These are phyloP conservation scores for Potamilus streckersoni DNA, from an alignment of 1,140 invertebrate species.

Conservation along the genomic window DNA sequence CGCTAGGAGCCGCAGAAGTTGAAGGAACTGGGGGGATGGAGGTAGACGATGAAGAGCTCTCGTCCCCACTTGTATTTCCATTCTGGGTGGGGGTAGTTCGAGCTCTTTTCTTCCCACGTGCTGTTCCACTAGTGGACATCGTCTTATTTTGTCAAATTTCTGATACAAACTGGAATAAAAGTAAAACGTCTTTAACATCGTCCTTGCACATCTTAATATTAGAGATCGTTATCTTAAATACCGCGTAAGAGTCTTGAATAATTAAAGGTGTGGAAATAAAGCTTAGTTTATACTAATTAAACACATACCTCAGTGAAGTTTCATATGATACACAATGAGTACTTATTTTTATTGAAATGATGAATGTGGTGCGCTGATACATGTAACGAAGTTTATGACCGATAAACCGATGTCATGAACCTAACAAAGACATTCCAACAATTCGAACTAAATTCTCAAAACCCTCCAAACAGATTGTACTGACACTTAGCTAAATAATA, in stretches of 20 bases:
- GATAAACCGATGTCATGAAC: too few relatives aligned
- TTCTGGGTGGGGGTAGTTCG: conserved; percentile 15
- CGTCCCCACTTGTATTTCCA: conserved; percentile 15
- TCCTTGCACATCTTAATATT: neutral
- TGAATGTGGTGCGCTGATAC: too few relatives aligned
- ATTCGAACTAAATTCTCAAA: too few relatives aligned
- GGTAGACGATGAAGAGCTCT: conserved; percentile 11
- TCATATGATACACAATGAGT: too few relatives aligned
- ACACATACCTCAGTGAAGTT: neutral
- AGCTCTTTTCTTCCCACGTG: conserved; percentile 28
- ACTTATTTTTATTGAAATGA: too few relatives aligned
- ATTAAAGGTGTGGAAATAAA: neutral
- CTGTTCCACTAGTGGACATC: conserved; percentile 22
- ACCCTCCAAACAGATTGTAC: too few relatives aligned
- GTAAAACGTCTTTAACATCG: neutral
- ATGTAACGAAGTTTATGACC: too few relatives aligned
- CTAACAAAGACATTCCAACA: too few relatives aligned
- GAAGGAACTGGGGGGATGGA: conserved; percentile 9
- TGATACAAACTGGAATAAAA: neutral
- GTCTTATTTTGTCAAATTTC: neutral
- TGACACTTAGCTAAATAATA: too few relatives aligned
- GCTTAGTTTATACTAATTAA: neutral
- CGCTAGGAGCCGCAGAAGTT: conserved; percentile 12
- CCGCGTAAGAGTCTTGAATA: neutral
- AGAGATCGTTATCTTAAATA: neutral